Evolutionary conservation across 2,888 invertebrate species (phyloP).

Genomic region (Horisme vitalbata): DNA sequence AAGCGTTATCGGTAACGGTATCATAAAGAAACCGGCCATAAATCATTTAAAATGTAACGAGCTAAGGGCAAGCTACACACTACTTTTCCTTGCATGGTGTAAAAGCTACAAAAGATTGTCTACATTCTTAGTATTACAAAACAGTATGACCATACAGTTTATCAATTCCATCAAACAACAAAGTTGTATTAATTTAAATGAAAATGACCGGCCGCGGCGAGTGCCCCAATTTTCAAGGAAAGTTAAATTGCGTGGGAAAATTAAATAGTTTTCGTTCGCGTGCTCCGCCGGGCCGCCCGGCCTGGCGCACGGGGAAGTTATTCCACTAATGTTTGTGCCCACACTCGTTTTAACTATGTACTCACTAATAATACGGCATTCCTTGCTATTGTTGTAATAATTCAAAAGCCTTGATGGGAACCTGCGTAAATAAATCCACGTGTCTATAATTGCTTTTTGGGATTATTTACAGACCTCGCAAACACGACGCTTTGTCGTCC

Average conservation of each 20-base stretch:
- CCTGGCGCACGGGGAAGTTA: neutral
- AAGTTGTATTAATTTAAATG: constrained; percentile 40
- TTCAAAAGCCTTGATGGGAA: neutral
- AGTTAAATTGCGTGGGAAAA: constrained; percentile 40
- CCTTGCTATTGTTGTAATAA: constrained; percentile 2
- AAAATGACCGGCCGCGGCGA: constrained; percentile 29
- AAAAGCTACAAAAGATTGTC: too few species aligned
- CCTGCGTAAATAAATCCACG: neutral
- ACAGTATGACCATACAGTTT: neutral
- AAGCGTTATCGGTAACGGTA: too few species aligned
- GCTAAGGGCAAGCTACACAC: too few species aligned
- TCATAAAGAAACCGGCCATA: too few species aligned
- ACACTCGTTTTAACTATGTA: neutral
- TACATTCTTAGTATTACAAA: too few species aligned
- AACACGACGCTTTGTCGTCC: too few species aligned
- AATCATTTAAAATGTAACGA: too few species aligned
- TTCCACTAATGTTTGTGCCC: constrained; percentile 7
- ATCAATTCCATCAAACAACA: constrained; percentile 26
- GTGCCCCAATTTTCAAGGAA: constrained; percentile 30
- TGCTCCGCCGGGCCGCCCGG: constrained; percentile 1
- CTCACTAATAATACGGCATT: neutral
- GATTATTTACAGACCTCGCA: too few species aligned
- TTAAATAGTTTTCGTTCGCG: constrained; percentile 30
- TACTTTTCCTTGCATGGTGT: too few species aligned
- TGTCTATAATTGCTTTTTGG: too few species aligned